Evolutionary conservation across 1,140 invertebrate genomes (phyloP), one percentile per base, ranked within the genome.

Genomic region (Ectropis grisescens): DNA sequence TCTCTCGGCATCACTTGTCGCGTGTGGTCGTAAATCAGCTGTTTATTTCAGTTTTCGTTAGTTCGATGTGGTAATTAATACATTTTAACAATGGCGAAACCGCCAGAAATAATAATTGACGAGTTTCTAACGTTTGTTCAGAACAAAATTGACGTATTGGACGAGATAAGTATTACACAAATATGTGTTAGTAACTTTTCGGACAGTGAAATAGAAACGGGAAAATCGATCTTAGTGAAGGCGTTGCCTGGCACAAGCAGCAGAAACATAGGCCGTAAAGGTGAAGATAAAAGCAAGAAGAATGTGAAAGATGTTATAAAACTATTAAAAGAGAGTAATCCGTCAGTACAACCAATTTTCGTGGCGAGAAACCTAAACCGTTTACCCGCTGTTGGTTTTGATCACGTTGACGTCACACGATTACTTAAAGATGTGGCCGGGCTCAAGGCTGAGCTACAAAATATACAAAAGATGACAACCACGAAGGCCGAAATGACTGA

Each of bases 271-370:
- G 11, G 26, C 3, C 12, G 41, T 25, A 38, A 44, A 34, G 41
- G 41, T 1, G 41, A 44, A 2, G 41, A 44, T 9, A 37, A 38
- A 13, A 44, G n/a, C 3, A 38, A 44, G 22, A 41, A 41, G 16
- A 35, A 35, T 24, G 29, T 41, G 10, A 41, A 41, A 22, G 39
- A 41, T 8, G 29, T 41, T 8, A 41, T 41, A 9, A 35, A 35
- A 6, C 1, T 31, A 9, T 13, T 41, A 1, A 41, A 38, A 16
- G 41, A 44, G 15, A 13, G 24, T 11, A 31, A 37, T 13, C 35
- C 31, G 5, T 15, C 26, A 5, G 7, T 28, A 6, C 40, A 37
- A 23, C 34, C 34, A 2, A 14, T 23, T 13, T 42, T 37, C 15
- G 34, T 42, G 8, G 33, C 16, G 3, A 19, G 8, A 8, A 12